These are phyloP conservation scores for Hylaea fasciaria DNA, from an alignment of 2,888 invertebrate genomes.

Conservation along the genomic window DNA sequence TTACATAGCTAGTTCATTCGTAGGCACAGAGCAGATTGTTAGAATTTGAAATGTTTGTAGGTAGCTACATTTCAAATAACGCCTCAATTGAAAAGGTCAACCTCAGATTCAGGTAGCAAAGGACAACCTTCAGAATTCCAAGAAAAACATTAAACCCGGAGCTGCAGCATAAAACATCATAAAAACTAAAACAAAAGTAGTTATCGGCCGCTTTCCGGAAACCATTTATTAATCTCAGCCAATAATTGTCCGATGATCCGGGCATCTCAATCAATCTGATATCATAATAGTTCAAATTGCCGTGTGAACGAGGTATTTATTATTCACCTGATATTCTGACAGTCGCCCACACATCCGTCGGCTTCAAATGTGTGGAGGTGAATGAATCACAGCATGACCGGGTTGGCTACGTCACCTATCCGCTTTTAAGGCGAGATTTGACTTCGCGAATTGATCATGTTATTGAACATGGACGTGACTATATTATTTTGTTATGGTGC, in stretches of 20 bases:
- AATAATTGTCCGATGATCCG: conserved; percentile 51
- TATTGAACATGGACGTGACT: conserved; percentile 2
- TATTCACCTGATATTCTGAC: conserved; percentile 66
- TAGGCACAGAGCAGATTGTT: too few species aligned
- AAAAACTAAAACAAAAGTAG: conserved; percentile 16
- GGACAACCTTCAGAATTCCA: conserved; percentile 13
- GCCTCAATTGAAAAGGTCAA: conserved; percentile 11
- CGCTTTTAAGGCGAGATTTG: conserved; percentile 14
- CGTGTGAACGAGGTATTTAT: conserved; percentile 62
- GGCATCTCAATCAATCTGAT: conserved; percentile 63
- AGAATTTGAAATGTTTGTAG: too few species aligned
- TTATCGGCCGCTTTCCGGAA: conserved; percentile 31
- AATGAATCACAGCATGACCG: conserved; percentile 56
- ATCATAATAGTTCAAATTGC: conserved; percentile 65
- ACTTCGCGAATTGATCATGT: conserved; percentile 18
- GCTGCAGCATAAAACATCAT: conserved; percentile 2
- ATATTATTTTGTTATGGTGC: too few species aligned
- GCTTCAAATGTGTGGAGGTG: conserved; percentile 52
- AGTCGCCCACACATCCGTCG: conserved; percentile 60
- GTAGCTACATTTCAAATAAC: background rate
- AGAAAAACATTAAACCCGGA: conserved; percentile 20
- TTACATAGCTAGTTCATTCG: too few species aligned
- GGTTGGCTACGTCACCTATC: conserved; percentile 45
- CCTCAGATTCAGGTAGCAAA: conserved; percentile 13
- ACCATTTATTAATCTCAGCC: conserved; percentile 50